Conservation (phyloP, 2,888 invertebrate genomes). For the Eudemis profundana region DNA sequence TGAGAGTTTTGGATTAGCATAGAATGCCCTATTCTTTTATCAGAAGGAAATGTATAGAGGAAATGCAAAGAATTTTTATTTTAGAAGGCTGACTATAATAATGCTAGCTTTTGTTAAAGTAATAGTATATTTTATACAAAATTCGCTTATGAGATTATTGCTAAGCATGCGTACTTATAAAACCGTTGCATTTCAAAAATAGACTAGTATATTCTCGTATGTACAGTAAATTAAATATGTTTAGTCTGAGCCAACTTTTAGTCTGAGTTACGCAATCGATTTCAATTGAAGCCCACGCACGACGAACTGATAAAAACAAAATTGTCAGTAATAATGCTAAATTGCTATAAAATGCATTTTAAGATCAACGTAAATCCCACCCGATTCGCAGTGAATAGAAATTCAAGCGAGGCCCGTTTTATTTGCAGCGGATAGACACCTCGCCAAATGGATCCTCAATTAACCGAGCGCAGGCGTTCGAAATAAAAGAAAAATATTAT, state of each 20-base stretch:
- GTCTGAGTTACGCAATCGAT: too few relatives aligned
- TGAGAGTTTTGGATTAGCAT: conserved; percentile 26
- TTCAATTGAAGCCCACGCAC: background rate
- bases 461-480: conserved; percentile 64
- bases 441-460: conserved; percentile 71
- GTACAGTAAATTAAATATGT: too few relatives aligned
- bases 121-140: too few relatives aligned
- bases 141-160: too few relatives aligned
- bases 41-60: conserved; percentile 17
- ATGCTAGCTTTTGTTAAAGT: too few relatives aligned
- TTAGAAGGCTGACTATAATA: background rate
- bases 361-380: conserved; percentile 20
- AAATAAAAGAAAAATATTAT: conserved; percentile 81
- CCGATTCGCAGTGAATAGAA: conserved; percentile 27
- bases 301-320: background rate
- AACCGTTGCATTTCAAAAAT: too few relatives aligned
- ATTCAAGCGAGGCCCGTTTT: conserved; percentile 30
- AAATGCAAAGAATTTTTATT: background rate
- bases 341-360: conserved; percentile 6
- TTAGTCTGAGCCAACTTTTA: too few relatives aligned
- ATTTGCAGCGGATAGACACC: conserved; percentile 49
- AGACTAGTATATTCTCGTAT: too few relatives aligned
- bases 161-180: too few relatives aligned
- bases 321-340: background rate
- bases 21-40: conserved; percentile 25